Percentiles rank a stretch among this genome's conserved stretches.
Conservation (phyloP, 2,113 vertebrate genomes). For the Pholis gunnellus region DNA sequence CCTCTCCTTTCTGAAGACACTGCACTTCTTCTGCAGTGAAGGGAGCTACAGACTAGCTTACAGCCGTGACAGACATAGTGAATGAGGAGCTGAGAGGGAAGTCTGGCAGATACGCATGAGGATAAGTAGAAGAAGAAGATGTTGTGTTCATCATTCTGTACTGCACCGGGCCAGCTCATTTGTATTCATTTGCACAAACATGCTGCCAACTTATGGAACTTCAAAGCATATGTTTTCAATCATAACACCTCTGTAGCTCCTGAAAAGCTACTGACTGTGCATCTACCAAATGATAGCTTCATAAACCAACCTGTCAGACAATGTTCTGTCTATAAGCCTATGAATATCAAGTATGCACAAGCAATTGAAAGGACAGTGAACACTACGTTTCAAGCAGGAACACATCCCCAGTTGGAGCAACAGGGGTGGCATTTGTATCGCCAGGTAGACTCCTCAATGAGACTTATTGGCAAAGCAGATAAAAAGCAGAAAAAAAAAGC, state of each 20-base stretch:
- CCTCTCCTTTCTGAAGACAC: slow-evolving; percentile 3
- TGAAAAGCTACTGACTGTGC: slow-evolving; percentile 34
- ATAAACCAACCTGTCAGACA: slow-evolving; percentile 53
- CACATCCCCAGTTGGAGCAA: slow-evolving; percentile 15
- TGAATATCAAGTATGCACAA: slow-evolving; percentile 58
- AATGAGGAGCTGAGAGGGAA: neutral
- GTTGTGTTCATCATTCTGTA: neutral
- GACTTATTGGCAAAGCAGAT: slow-evolving; percentile 27
- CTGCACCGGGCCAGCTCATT: neutral
- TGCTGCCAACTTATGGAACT: slow-evolving; percentile 18
- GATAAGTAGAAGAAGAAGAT: neutral
- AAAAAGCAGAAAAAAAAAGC: slow-evolving; percentile 19
- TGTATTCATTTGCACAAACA: slow-evolving; percentile 33
- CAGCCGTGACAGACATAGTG: neutral
- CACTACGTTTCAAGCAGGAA: slow-evolving; percentile 11
- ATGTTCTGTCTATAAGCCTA: slow-evolving; percentile 33
- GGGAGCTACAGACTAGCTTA: neutral
- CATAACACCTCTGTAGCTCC: slow-evolving; percentile 2
- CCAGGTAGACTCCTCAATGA: slow-evolving; percentile 39
- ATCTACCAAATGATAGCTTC: slow-evolving; percentile 28
- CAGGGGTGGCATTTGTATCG: slow-evolving; percentile 23
- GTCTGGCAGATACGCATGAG: neutral
- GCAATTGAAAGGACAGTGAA: slow-evolving; percentile 25
- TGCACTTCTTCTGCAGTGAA: slow-evolving; percentile 9
- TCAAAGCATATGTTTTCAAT: slow-evolving; percentile 28